phyloP scores from a whole-genome alignment of 2,113 vertebrate genomes.

The Euleptes europaea region DNA sequence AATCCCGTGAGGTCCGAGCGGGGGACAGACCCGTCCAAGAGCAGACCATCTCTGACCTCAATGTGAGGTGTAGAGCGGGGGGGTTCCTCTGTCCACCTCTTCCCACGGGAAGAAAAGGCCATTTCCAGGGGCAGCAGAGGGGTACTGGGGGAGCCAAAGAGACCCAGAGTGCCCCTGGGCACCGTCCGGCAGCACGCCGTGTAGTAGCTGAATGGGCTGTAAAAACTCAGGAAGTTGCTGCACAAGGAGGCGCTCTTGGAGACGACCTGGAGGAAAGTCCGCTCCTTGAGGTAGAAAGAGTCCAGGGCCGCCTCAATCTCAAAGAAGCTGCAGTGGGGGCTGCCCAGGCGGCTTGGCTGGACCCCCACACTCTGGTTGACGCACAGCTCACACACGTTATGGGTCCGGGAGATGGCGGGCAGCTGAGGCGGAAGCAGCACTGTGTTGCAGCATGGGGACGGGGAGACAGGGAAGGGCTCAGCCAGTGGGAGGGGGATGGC shows the following conservation, averaged over 20 bases:
- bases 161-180: conserved; percentile 59
- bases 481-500: background rate
- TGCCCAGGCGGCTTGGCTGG: conserved; percentile 62
- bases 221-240: conserved; percentile 82
- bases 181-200: conserved; percentile 90
- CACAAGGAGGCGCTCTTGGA: conserved; percentile 74
- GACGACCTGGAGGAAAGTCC: conserved; percentile 69
- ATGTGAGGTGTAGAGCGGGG: conserved; percentile 76
- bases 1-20: conserved; percentile 82
- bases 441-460: conserved; percentile 84
- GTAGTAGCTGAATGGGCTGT: conserved; percentile 86
- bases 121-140: conserved; percentile 58
- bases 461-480: conserved; percentile 24
- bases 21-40: conserved; percentile 47
- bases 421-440: conserved; percentile 78
- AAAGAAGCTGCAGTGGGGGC: conserved; percentile 73
- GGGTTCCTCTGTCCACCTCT: conserved; percentile 52
- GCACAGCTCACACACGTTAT: conserved; percentile 89
- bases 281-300: conserved; percentile 83
- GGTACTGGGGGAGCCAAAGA: conserved; percentile 58
- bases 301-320: conserved; percentile 79
- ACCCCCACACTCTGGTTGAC: conserved; percentile 69
- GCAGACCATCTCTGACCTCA: conserved; percentile 74
- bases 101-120: conserved; percentile 72
- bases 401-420: conserved; percentile 71